phyloP scores from a whole-genome alignment of 2,113 vertebrate genomes.

The Tyto alba region DNA sequence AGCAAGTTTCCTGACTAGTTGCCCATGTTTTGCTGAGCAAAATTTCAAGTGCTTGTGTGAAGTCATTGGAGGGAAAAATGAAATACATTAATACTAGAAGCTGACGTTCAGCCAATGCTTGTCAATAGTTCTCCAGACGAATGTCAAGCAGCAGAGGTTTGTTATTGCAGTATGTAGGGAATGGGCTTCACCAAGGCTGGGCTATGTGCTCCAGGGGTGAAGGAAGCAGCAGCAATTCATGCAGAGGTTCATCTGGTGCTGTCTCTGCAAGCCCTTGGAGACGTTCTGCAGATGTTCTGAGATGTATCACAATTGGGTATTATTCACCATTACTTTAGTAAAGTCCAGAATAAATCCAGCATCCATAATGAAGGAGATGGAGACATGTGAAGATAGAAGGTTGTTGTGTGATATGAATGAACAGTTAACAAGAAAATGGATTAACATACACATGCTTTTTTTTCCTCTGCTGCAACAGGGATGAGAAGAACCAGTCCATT shows the following conservation, averaged over 20 bases:
- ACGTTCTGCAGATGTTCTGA: not conserved
- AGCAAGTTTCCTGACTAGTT: not conserved
- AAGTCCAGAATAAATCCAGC: not conserved
- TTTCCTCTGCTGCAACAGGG: conserved; percentile 69
- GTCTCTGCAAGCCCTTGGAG: not conserved
- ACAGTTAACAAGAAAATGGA: accelerated
- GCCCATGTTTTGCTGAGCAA: not conserved
- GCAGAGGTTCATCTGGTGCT: accelerated
- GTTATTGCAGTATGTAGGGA: accelerated
- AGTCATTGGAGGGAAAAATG: not conserved
- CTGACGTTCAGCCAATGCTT: not conserved
- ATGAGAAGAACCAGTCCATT: conserved; percentile 97
- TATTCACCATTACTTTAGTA: accelerated
- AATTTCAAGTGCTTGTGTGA: not conserved
- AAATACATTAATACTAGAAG: not conserved
- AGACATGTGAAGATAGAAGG: accelerated
- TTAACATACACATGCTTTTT: not conserved
- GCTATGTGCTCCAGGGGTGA: not conserved
- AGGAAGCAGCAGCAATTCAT: not conserved
- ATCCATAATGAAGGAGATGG: accelerated
- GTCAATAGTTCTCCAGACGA: not conserved
- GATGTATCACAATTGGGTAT: accelerated
- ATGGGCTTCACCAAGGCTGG: too few relatives aligned
- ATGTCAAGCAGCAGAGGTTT: not conserved
- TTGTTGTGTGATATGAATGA: accelerated